Evolutionary conservation across 2,797 vertebrate genomes (phyloP).

Genomic region (Megalops cyprinoides): DNA sequence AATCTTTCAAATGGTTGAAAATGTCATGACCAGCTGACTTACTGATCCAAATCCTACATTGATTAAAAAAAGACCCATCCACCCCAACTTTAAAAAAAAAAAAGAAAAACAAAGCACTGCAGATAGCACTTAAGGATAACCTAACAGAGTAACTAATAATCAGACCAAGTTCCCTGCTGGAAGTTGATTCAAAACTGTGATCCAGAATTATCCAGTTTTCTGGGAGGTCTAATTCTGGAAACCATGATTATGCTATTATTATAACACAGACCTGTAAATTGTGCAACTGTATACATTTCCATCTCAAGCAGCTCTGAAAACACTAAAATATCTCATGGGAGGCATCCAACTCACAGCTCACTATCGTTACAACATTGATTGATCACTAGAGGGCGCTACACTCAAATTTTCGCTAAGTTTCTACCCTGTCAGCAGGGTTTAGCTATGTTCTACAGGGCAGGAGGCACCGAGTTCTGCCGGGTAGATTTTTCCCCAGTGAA

Average conservation of each 20-base stretch:
- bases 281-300: neutral
- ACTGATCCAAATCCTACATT: neutral
- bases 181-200: neutral
- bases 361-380: neutral
- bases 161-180: too few species aligned
- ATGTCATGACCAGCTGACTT: neutral
- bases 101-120: neutral
- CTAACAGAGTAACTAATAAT: too few species aligned
- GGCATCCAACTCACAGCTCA: neutral
- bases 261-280: neutral
- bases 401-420: neutral
- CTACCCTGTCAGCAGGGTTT: neutral
- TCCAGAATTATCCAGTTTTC: neutral
- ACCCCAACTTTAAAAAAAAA: neutral
- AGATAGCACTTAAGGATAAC: too few species aligned
- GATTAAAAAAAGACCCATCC: neutral
- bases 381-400: conserved; percentile 30
- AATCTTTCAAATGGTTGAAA: neutral
- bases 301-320: neutral
- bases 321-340: neutral
- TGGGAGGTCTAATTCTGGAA: conserved; percentile 1
- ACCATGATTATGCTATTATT: neutral
- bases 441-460: neutral
- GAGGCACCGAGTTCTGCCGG: neutral
- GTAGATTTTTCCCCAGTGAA: neutral